Percentiles rank a stretch among this genome's conserved stretches.
Evolutionary conservation across 2,888 invertebrate genomes (phyloP).

Genomic region (Hypselothyrea guttata): DNA sequence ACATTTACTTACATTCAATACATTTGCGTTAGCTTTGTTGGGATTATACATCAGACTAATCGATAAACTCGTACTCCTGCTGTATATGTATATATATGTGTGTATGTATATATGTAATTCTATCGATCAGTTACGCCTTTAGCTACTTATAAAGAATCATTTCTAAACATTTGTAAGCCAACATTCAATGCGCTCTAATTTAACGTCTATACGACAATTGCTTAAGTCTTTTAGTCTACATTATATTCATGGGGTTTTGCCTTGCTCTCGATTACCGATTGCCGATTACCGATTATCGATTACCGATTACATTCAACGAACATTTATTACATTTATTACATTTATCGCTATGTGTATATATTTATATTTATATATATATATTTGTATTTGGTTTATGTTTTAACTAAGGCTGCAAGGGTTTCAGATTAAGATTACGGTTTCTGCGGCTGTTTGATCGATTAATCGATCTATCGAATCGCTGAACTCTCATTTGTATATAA

Average conservation of each 20-base stretch:
- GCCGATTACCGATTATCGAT: no score
- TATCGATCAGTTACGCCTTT: slow-evolving; percentile 25
- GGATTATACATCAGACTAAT: slow-evolving; percentile 57
- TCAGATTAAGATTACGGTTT: slow-evolving; percentile 19
- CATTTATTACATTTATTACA: slow-evolving; percentile 37
- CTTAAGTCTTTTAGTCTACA: slow-evolving; percentile 81
- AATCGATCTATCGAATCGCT: not conserved
- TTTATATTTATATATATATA: slow-evolving; percentile 30
- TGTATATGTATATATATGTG: not conserved
- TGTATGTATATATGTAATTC: slow-evolving; percentile 4
- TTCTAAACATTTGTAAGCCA: slow-evolving; percentile 73
- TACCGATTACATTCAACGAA: slow-evolving; percentile 40
- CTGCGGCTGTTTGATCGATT: slow-evolving; percentile 4
- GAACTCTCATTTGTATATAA: slow-evolving; percentile 15
- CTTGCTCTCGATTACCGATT: slow-evolving; percentile 17
- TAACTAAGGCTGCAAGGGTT: slow-evolving; percentile 35
- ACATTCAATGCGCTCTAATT: slow-evolving; percentile 81
- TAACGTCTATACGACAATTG: slow-evolving; percentile 81
- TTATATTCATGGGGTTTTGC: slow-evolving; percentile 37
- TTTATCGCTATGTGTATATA: no score
- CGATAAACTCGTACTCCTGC: slow-evolving; percentile 33
- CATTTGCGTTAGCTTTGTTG: slow-evolving; percentile 15
- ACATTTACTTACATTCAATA: slow-evolving; percentile 27
- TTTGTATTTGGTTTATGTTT: slow-evolving; percentile 6
- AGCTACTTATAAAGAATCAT: slow-evolving; percentile 36